phyloP scores from a whole-genome alignment of 2,113 vertebrate genomes.

The Tachysurus vachellii region DNA sequence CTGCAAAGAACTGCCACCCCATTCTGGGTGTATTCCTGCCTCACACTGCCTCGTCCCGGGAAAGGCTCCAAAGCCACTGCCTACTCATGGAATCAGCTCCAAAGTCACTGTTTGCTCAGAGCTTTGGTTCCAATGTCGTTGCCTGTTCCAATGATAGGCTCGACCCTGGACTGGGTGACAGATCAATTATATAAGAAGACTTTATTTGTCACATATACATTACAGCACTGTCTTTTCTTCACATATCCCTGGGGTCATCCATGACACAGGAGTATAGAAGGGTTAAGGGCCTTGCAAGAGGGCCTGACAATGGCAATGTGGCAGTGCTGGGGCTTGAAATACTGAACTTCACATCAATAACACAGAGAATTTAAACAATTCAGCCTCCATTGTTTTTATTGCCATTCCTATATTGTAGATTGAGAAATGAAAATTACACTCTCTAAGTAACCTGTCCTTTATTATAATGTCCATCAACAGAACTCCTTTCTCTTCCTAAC shows the following conservation, averaged over 20 bases:
- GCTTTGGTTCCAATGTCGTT: neutral
- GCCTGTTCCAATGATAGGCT: neutral
- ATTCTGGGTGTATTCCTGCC: neutral
- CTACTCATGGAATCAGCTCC: neutral
- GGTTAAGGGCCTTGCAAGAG: too few species aligned
- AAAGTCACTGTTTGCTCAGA: neutral
- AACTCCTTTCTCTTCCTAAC: slow-evolving; percentile 41
- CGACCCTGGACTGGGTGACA: neutral
- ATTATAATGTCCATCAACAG: slow-evolving; percentile 51
- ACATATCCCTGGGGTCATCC: too few species aligned
- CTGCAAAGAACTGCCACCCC: neutral
- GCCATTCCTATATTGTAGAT: too few species aligned
- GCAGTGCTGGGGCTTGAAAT: too few species aligned
- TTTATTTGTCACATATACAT: too few species aligned
- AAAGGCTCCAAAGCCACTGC: neutral
- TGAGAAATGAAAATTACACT: neutral
- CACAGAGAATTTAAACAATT: too few species aligned
- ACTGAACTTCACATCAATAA: too few species aligned
- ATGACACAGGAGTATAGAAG: too few species aligned
- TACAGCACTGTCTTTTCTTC: too few species aligned
- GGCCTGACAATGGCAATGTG: too few species aligned
- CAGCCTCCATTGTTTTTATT: too few species aligned
- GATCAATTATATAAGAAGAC: neutral
- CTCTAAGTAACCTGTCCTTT: neutral
- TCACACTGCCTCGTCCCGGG: neutral